Evolutionary conservation across 1,140 invertebrate genomes (phyloP), one percentile per base, ranked within the genome.

Genomic region (Agrilus planipennis): DNA sequence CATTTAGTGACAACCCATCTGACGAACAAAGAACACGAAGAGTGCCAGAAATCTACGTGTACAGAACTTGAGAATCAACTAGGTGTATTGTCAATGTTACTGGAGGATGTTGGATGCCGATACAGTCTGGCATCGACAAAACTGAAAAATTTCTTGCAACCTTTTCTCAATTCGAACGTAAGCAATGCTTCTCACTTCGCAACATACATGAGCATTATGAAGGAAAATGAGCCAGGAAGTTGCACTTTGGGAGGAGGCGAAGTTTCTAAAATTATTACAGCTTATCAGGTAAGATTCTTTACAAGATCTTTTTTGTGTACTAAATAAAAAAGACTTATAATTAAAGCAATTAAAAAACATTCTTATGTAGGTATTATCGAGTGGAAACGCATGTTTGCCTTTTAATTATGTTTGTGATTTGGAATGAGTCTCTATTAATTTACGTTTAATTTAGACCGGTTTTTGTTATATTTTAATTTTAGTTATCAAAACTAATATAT

Each of bases 121-220:
- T 84, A 85, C 61, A 89, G 83, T 53, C 67, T 92, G 46, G 82
- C 87, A 2, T 84, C 81, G 42, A 81, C 79, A 27, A 83, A 84
- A 64, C 62, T 90, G 12, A 82, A 81, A 57, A 75, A 80, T 44
- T 64, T 84, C 7, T 62, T 89, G 10, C 73, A 79, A 45, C 84
- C 81, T 7, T 75, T 86, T 46, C 59, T 86, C 23, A 77, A 77
- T 41, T 70, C 80, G 18, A 82, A 84, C 53, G 76, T 80, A 39
- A 79, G 82, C 1, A 85, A 86, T 57, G 74, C 84, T 1, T 72
- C 77, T 17, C 83, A 88, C 53, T 77, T 87, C 70, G 79, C 84
- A 53, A 75, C 82, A 22, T 88, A 84, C 54, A 72, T 87, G 20
- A 78, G 79, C 51, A 73, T 63, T 43, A 54, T 61, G 18, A 65